Conservation (phyloP, 2,797 vertebrate genomes). For the Malacoctenus gilli region DNA sequence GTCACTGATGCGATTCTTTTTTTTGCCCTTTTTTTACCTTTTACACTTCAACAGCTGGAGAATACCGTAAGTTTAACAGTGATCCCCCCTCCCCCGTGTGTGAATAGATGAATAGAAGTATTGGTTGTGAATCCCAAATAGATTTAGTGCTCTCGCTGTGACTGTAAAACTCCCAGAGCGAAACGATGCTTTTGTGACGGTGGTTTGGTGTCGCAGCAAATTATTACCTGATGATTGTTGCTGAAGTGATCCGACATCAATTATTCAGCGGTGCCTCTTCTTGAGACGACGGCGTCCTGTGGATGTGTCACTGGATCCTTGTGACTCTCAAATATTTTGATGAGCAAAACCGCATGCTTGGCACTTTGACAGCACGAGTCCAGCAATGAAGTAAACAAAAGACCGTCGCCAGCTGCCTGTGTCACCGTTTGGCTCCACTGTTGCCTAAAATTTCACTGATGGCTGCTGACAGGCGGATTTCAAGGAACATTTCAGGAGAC, state of each 20-base stretch:
- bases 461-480: background rate
- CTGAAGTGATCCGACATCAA: conserved; percentile 25
- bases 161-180: background rate
- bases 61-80: conserved; percentile 64
- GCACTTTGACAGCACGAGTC: conserved; percentile 30
- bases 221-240: conserved; percentile 15
- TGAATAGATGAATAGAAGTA: conserved; percentile 7
- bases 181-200: background rate
- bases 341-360: conserved; percentile 48
- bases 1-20: conserved; percentile 30
- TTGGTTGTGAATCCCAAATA: conserved; percentile 26
- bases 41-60: conserved; percentile 60
- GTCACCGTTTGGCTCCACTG: conserved; percentile 13
- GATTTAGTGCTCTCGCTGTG: conserved; percentile 6
- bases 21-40: conserved; percentile 22
- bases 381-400: conserved; percentile 25
- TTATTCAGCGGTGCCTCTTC: conserved; percentile 47
- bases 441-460: background rate
- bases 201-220: conserved; percentile 11
- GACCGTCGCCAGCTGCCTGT: conserved; percentile 18
- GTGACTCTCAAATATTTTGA: conserved; percentile 30
- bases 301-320: conserved; percentile 45
- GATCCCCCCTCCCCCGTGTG: conserved; percentile 14
- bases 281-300: conserved; percentile 47
- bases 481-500: no score